Conservation (phyloP, 1,140 invertebrate genomes). For the Aphis craccivora region DNA sequence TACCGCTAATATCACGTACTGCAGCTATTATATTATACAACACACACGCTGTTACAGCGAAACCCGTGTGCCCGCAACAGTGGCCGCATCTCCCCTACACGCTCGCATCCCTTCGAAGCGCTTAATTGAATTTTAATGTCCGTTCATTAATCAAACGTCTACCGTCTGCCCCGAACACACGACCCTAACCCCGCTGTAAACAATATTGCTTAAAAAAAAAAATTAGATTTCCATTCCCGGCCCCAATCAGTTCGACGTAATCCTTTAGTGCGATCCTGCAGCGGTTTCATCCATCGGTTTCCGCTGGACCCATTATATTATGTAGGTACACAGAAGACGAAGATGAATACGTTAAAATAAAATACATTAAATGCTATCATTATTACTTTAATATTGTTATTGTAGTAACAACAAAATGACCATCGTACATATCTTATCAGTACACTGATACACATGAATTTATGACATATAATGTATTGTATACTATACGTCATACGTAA, state of each 20-base stretch:
- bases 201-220: neutral
- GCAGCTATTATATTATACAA: neutral
- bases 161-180: neutral
- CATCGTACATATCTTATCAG: neutral
- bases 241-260: slow-evolving; percentile 19
- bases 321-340: neutral
- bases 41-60: neutral
- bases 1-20: neutral
- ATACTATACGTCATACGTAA: neutral
- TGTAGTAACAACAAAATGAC: neutral
- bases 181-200: slow-evolving; percentile 15
- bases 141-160: slow-evolving; percentile 55
- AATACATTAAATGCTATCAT: neutral
- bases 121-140: slow-evolving; percentile 61
- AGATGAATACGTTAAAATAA: neutral
- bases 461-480: too few relatives aligned
- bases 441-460: neutral
- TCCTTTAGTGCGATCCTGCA: slow-evolving; percentile 5
- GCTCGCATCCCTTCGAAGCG: neutral
- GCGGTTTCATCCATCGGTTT: neutral
- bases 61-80: neutral
- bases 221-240: neutral
- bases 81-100: neutral
- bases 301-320: neutral
- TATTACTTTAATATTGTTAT: neutral